These are phyloP conservation scores for Cuniculus paca DNA, from an alignment of 2,797 vertebrate species.

Conservation along the genomic window DNA sequence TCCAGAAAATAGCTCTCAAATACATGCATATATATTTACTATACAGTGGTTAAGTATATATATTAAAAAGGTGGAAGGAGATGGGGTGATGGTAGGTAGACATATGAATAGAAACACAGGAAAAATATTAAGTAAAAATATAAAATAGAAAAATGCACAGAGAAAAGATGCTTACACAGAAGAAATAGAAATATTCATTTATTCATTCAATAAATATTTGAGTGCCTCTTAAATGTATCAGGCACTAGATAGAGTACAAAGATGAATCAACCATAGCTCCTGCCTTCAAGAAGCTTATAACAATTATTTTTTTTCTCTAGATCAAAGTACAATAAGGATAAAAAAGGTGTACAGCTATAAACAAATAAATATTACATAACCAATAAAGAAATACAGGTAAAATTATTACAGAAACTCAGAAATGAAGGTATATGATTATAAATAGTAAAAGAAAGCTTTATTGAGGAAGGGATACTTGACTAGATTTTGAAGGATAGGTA, in stretches of 20 bases:
- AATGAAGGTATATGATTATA: slow-evolving; percentile 25
- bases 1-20: slow-evolving; percentile 39
- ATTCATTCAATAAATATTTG: slow-evolving; percentile 57
- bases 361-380: slow-evolving; percentile 39
- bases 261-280: slow-evolving; percentile 46
- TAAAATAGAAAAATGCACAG: background rate
- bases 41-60: background rate
- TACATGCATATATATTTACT: background rate
- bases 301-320: slow-evolving; percentile 47
- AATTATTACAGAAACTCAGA: slow-evolving; percentile 54
- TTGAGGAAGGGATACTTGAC: slow-evolving; percentile 27
- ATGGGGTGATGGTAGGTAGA: background rate
- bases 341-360: background rate
- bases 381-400: slow-evolving; percentile 49
- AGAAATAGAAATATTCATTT: slow-evolving; percentile 48
- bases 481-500: background rate
- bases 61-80: background rate
- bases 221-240: slow-evolving; percentile 22
- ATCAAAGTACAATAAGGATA: slow-evolving; percentile 12
- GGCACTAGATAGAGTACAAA: slow-evolving; percentile 47
- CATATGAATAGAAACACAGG: background rate
- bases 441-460: background rate
- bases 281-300: slow-evolving; percentile 49
- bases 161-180: background rate
- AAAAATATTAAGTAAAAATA: background rate